Conservation (phyloP, 2,888 invertebrate species). For the Plusia festucae region DNA sequence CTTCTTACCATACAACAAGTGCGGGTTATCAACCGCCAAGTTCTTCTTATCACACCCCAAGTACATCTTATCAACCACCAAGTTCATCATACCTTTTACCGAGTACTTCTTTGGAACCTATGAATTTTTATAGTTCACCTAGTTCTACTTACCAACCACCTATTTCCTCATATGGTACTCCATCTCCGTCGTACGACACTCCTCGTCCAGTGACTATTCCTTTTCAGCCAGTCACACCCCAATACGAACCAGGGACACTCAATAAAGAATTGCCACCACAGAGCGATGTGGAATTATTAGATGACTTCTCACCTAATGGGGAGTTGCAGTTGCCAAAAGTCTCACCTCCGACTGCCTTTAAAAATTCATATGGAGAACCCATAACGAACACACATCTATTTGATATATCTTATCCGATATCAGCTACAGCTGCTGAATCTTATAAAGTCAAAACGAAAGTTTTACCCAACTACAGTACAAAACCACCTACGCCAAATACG, state of each 20-base stretch:
- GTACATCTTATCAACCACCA: conserved; percentile 63
- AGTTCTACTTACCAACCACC: conserved; percentile 69
- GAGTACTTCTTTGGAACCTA: conserved; percentile 47
- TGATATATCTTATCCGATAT: conserved; percentile 77
- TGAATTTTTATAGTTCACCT: conserved; percentile 57
- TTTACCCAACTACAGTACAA: conserved; percentile 67
- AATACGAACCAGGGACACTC: conserved; percentile 66
- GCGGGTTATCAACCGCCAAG: conserved; percentile 61
- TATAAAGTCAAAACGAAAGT: conserved; percentile 81
- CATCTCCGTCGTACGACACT: conserved; percentile 63
- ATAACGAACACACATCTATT: conserved; percentile 74
- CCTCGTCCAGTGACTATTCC: conserved; percentile 65
- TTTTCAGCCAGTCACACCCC: conserved; percentile 66
- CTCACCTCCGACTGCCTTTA: conserved; percentile 76
- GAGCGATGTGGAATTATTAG: conserved; percentile 69
- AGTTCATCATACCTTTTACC: conserved; percentile 46
- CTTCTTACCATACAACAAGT: conserved; percentile 54
- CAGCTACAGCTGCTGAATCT: conserved; percentile 82
- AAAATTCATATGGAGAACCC: conserved; percentile 84
- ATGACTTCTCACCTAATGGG: conserved; percentile 64
- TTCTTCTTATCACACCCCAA: conserved; percentile 60
- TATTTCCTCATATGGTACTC: conserved; percentile 55
- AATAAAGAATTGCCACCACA: conserved; percentile 72
- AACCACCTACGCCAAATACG: conserved; percentile 67
- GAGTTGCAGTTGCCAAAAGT: conserved; percentile 80